Conservation (phyloP, 2,113 vertebrate species). For the Periophthalmus modestus region DNA sequence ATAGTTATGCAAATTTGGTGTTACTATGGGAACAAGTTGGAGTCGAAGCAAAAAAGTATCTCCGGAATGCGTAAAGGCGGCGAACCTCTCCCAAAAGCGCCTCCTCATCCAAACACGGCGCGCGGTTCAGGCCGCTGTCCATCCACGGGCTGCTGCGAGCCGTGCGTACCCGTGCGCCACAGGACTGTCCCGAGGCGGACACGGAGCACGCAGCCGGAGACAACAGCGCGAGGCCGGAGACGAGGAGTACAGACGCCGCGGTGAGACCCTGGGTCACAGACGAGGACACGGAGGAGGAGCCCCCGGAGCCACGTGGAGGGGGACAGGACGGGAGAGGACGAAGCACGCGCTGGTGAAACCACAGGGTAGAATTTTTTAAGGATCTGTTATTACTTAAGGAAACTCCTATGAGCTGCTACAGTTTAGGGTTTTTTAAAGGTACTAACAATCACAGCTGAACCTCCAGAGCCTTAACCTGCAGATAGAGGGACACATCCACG, state of each 20-base stretch:
- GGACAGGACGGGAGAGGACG: conserved; percentile 28
- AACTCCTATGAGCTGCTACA: too few relatives aligned
- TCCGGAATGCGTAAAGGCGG: conserved; percentile 61
- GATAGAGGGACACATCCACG: too few relatives aligned
- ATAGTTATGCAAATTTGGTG: conserved; percentile 5
- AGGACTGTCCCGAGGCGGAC: conserved; percentile 57
- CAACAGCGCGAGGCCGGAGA: conserved; percentile 55
- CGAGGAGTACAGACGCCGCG: conserved; percentile 38
- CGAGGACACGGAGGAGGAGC: conserved; percentile 38
- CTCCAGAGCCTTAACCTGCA: too few relatives aligned
- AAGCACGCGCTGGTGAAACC: background rate
- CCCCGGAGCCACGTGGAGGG: conserved; percentile 37
- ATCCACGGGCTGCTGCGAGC: conserved; percentile 28
- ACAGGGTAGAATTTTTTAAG: background rate
- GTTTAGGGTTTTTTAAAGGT: too few relatives aligned
- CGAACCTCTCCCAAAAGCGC: conserved; percentile 20
- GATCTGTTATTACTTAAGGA: too few relatives aligned
- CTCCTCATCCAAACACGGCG: conserved; percentile 25
- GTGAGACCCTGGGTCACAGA: conserved; percentile 43
- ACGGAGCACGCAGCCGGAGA: conserved; percentile 58
- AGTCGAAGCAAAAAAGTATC: conserved; percentile 75
- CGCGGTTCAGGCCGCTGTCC: conserved; percentile 33
- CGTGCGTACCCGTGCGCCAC: conserved; percentile 47
- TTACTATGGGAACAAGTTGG: conserved; percentile 71
- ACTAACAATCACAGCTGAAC: too few relatives aligned